phyloP scores from a whole-genome alignment of 53 echinoderm and acorn worm species.

The Paracentrotus lividus region DNA sequence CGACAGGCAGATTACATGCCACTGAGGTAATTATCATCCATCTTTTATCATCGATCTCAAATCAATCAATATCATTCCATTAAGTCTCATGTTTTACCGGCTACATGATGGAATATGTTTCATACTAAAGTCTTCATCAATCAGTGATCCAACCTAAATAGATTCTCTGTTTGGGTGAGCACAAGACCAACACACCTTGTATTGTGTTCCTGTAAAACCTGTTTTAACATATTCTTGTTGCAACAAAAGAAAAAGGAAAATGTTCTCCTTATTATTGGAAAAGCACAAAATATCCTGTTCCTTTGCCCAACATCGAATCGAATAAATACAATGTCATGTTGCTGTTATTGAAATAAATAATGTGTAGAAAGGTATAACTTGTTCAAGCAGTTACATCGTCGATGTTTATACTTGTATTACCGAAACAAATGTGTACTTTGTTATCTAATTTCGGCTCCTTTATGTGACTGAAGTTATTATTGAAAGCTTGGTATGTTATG shows the following conservation, averaged over 20 bases:
- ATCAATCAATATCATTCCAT: conserved; percentile 66
- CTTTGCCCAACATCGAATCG: not conserved
- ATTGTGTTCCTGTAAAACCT: not conserved
- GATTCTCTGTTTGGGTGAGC: not conserved
- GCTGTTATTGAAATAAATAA: not conserved
- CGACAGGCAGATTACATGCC: conserved; percentile 78
- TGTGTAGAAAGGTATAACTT: not conserved
- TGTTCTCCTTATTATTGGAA: no score
- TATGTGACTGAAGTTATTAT: not conserved
- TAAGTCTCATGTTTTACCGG: conserved; percentile 52
- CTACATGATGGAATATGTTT: not conserved
- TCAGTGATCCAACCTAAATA: conserved; percentile 41
- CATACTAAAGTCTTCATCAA: conserved; percentile 25
- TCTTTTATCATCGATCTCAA: conserved; percentile 56
- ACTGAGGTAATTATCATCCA: conserved; percentile 86
- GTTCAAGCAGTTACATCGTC: conserved; percentile 32
- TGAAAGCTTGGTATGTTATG: not conserved
- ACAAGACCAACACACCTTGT: not conserved
- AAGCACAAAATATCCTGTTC: not conserved
- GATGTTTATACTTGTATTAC: not conserved
- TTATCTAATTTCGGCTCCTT: conserved; percentile 28
- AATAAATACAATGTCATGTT: not conserved
- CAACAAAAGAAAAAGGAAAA: no score
- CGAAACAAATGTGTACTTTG: not conserved
- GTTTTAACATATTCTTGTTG: no score